Evolutionary conservation across 2,888 invertebrate genomes (phyloP).

Genomic region (Calameuta idolon): DNA sequence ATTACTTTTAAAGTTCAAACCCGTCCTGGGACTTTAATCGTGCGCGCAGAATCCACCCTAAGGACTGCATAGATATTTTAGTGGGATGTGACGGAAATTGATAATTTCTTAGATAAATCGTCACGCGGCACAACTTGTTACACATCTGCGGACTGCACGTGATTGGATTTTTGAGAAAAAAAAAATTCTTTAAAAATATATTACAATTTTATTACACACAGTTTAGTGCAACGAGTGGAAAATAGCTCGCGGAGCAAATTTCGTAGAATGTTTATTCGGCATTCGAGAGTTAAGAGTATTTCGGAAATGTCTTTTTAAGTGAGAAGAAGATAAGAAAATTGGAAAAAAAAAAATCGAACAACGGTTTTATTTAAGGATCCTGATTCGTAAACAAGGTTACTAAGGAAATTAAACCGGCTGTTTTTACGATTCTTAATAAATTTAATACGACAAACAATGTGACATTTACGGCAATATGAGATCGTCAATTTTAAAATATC

Average conservation of each 20-base stretch:
- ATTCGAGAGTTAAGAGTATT: no score
- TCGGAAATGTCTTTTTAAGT: no score
- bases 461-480: no score
- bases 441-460: no score
- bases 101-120: neutral
- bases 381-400: neutral
- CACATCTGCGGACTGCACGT: neutral
- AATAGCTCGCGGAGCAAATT: no score
- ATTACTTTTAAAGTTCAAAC: neutral
- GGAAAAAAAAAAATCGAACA: neutral
- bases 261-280: no score
- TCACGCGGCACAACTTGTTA: neutral
- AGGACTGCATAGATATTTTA: neutral
- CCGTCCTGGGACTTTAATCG: neutral
- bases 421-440: neutral
- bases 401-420: neutral
- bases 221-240: no score
- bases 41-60: neutral
- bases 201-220: neutral
- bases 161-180: neutral
- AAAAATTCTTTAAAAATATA: neutral
- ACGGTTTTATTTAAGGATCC: neutral
- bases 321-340: neutral
- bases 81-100: neutral
- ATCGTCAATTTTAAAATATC: no score